Evolutionary conservation across 2,113 vertebrate species (phyloP).

Genomic region (Acrocephalus kingi): DNA sequence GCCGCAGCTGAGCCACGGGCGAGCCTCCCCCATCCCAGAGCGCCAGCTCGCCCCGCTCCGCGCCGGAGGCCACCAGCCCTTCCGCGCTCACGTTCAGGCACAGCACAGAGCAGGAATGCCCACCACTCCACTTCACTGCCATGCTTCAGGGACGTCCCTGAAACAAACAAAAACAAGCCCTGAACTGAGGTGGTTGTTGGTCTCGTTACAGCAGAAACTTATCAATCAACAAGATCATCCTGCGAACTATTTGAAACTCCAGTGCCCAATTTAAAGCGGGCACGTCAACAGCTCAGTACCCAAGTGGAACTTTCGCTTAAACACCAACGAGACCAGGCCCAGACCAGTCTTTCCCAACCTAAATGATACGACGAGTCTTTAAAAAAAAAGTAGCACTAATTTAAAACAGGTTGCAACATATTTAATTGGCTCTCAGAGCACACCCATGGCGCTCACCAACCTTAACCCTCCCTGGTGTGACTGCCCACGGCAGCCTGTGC

Average conservation of each 20-base stretch:
- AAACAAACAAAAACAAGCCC: neutral
- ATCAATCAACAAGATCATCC: neutral
- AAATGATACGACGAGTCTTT: fast-evolving
- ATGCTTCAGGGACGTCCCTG: constrained; percentile 62
- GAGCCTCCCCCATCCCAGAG: constrained; percentile 83
- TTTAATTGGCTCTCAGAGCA: neutral
- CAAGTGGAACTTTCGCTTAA: fast-evolving
- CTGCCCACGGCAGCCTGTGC: neutral
- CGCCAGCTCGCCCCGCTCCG: constrained; percentile 82
- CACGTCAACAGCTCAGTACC: neutral
- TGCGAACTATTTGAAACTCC: neutral
- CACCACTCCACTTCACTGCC: constrained; percentile 82
- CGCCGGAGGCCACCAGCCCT: constrained; percentile 86
- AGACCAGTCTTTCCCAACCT: no score
- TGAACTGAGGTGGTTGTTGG: neutral
- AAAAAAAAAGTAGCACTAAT: neutral
- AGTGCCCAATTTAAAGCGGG: neutral
- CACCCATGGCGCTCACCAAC: fast-evolving
- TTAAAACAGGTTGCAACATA: neutral
- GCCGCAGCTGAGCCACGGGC: constrained; percentile 54
- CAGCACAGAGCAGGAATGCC: constrained; percentile 81
- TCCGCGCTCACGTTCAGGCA: constrained; percentile 79
- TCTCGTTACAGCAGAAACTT: neutral
- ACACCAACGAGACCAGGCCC: neutral
- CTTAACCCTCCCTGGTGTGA: fast-evolving